phyloP scores from a whole-genome alignment of 2,113 vertebrate species.

The Thymallus thymallus region DNA sequence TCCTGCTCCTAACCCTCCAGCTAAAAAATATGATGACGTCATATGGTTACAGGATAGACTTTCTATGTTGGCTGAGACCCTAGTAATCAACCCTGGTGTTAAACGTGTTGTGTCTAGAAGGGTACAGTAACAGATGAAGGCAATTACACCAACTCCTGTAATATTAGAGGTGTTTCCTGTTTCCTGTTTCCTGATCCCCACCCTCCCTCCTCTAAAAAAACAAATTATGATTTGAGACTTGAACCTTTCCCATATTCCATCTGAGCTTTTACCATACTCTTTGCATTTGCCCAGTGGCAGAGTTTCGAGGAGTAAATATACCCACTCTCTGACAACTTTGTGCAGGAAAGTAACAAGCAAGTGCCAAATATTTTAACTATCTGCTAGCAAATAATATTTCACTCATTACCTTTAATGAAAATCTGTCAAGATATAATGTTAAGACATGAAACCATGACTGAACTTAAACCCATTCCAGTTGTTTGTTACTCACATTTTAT shows the following conservation, averaged over 20 bases:
- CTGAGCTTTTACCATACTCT: background rate
- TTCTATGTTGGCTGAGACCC: background rate
- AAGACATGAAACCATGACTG: no score
- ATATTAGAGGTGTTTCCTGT: background rate
- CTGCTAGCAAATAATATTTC: no score
- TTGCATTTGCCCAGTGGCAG: background rate
- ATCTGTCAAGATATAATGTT: no score
- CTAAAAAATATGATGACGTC: background rate
- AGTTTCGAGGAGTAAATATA: background rate
- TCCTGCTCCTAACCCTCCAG: slow-evolving; percentile 4
- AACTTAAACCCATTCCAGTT: no score
- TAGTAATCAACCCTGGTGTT: slow-evolving; percentile 10
- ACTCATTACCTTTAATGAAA: no score
- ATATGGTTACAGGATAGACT: slow-evolving; percentile 1
- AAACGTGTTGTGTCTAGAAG: slow-evolving; percentile 12
- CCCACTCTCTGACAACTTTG: no score
- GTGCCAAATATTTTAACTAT: no score
- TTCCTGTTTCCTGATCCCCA: background rate
- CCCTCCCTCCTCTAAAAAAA: no score
- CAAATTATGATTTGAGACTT: background rate
- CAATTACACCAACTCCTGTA: slow-evolving; percentile 9
- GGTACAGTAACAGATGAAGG: slow-evolving; percentile 4
- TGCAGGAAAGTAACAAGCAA: no score
- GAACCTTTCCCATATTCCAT: background rate
- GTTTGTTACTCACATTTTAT: no score